Base-by-base conservation (phyloP, 2,113 vertebrate species). In the Galemys pyrenaicus region DNA sequence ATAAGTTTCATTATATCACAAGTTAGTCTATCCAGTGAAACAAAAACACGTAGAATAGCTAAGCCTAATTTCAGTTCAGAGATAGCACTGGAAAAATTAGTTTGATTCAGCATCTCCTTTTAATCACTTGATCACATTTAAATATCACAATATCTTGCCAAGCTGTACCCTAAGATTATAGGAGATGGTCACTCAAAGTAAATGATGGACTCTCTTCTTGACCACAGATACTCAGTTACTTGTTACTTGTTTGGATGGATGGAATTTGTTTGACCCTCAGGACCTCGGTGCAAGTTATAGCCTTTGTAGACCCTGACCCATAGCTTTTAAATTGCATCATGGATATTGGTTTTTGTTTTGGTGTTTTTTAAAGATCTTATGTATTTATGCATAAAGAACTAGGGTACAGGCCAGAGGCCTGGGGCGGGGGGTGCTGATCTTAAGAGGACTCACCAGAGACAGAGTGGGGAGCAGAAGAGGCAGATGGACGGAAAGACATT, bases 1-100 rank as follows among this genome's bases (percentile, higher is more conserved):
- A 75, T 91, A 87, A 90, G 73, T 86, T 92, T 51, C 58, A 44
- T 82, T 94, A 73, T 94, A 88, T 91, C 91, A 91, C 78, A 78
- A 89, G 65, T 39, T 54, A 70, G 79, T 11, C 26, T 62, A 94
- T 91, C 39, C 35, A 92, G 35, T n/a, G 56, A 89, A 24, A 46
- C 58, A 71, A 78, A 78, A 89, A 64, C 22, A 28, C 64, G 22
- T 68, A 67, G 26, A 39, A 49, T 30, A n/a, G 60, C 28, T 96
- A 78, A 49, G 60, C 49, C 22, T n/a, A 85, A 92, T 37, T 80
- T 83, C 49, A 73, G 24, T 56, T 16, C 54, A 56, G 77, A 77
- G 62, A 83, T 9, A 44, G 22, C 19, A 19, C 54, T 30, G 3
- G 30, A 26, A 75, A 94, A 65, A 37, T 90, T 70, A 58, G 37